Percentiles rank a stretch among this genome's conserved stretches.
These are phyloP conservation scores for Sturmia bella DNA, from an alignment of 2,888 invertebrate genomes.

Conservation along the genomic window DNA sequence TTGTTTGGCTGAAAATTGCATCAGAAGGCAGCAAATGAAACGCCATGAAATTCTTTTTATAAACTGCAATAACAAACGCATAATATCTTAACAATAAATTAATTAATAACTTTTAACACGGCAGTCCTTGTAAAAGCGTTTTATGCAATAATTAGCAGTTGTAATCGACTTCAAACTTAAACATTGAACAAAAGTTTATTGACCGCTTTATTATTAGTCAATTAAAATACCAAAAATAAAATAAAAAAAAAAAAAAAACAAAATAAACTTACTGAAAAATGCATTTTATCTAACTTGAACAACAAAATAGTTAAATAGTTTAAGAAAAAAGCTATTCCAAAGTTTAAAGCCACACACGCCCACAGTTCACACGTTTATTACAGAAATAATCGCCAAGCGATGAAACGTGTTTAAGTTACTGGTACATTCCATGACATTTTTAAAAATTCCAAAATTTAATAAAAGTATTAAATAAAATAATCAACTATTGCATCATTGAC, in stretches of 20 bases:
- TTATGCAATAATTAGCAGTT: constrained; percentile 14
- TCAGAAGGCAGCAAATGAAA: background rate
- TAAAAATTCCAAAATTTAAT: constrained; percentile 24
- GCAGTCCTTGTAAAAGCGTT: constrained; percentile 23
- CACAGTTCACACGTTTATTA: background rate
- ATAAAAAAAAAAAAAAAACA: no score
- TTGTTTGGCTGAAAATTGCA: constrained; percentile 15
- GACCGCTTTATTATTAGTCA: constrained; percentile 24
- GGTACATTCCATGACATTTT: background rate
- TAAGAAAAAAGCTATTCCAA: background rate
- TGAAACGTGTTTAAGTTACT: constrained; percentile 27
- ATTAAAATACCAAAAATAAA: background rate
- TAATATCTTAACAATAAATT: constrained; percentile 7
- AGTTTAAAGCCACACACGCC: constrained; percentile 5
- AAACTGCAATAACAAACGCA: background rate
- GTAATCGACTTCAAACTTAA: background rate
- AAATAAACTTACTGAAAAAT: no score
- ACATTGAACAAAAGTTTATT: constrained; percentile 44
- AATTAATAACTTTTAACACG: background rate
- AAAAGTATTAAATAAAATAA: background rate
- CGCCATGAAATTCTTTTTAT: background rate
- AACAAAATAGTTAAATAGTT: constrained; percentile 1
- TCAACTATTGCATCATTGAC: background rate
- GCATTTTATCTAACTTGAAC: background rate
- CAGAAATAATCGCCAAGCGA: constrained; percentile 9